Evolutionary conservation across 2,113 vertebrate species (phyloP).

Genomic region (Balaenoptera acutorostrata): DNA sequence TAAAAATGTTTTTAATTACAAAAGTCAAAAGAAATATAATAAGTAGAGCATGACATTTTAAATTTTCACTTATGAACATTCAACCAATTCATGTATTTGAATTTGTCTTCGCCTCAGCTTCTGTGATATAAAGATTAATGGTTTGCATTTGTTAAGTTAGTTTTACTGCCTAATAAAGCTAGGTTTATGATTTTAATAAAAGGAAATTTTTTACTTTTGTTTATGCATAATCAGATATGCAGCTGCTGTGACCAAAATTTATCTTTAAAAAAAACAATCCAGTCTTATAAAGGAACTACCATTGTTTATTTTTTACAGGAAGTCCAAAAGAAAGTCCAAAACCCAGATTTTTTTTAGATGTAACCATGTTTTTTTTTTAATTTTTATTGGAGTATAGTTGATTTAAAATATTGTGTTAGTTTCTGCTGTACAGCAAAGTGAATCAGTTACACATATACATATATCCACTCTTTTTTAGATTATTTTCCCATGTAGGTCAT

Average conservation of each 20-base stretch:
- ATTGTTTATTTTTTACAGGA: neutral
- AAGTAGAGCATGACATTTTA: neutral
- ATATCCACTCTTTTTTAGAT: neutral
- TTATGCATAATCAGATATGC: constrained; percentile 2
- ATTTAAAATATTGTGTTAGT: neutral
- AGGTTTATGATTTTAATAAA: constrained; percentile 44
- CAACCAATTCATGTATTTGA: neutral
- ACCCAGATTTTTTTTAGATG: neutral
- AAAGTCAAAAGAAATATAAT: neutral
- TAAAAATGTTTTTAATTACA: neutral
- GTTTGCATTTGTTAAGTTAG: constrained; percentile 8
- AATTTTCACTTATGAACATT: neutral
- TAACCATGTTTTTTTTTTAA: neutral
- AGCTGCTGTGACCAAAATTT: neutral
- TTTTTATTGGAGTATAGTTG: neutral
- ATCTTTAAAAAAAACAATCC: neutral
- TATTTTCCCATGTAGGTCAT: neutral
- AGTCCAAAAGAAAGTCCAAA: constrained; percentile 16
- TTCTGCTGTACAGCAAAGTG: neutral
- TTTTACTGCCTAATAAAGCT: neutral
- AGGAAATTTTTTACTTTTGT: constrained; percentile 36
- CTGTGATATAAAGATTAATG: neutral
- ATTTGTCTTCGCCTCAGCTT: constrained; percentile 9
- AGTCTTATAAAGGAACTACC: neutral
- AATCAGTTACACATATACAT: neutral